These are phyloP conservation scores for Vipera latastei DNA, from an alignment of 2,797 vertebrate genomes.

Conservation along the genomic window DNA sequence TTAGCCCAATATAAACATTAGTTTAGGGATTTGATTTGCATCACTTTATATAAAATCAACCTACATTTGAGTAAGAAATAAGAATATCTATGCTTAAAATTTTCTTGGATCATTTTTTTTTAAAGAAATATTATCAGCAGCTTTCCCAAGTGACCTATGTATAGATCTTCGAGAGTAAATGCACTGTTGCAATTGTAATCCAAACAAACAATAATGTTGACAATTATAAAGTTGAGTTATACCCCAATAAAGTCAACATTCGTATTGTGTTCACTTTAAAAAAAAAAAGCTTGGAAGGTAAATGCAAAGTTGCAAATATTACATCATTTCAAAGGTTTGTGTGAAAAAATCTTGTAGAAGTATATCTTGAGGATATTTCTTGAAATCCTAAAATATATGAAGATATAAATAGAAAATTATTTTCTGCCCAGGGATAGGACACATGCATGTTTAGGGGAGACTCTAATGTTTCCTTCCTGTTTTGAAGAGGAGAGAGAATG, in stretches of 20 bases:
- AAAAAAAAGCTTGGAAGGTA: not conserved
- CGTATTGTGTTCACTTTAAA: not conserved
- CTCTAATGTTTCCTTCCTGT: not conserved
- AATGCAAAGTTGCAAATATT: not conserved
- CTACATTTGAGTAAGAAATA: not conserved
- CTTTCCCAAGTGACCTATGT: not conserved
- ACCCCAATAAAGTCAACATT: not conserved
- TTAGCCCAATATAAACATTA: not conserved
- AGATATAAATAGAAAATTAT: not conserved
- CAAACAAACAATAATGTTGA: not conserved
- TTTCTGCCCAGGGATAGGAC: not conserved
- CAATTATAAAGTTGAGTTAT: not conserved
- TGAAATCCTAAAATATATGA: not conserved
- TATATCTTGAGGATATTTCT: conserved; percentile 2
- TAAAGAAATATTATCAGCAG: not conserved
- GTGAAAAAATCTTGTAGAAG: not conserved
- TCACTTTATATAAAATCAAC: not conserved
- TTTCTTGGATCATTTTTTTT: not conserved
- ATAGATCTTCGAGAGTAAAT: not conserved
- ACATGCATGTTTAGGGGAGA: not conserved
- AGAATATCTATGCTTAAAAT: not conserved
- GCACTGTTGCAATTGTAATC: not conserved
- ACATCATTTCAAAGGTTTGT: not conserved
- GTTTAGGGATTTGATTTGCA: not conserved
- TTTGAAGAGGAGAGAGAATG: not conserved